Evolutionary conservation across 1,140 invertebrate species (phyloP).

Genomic region (Bombus haemorrhoidalis): DNA sequence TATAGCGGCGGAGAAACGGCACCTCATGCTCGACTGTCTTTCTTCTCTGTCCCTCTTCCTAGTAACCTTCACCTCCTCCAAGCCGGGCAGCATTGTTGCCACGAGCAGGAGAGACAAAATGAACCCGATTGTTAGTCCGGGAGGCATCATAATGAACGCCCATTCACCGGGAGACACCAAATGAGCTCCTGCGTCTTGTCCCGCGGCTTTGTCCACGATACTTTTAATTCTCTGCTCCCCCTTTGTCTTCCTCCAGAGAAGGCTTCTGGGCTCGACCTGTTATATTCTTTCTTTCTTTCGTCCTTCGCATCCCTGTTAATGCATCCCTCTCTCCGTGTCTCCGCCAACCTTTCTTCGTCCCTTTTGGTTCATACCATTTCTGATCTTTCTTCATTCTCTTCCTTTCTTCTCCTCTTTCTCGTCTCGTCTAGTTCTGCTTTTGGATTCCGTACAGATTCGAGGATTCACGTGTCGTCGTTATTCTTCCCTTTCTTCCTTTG

Average conservation of each 20-base stretch:
- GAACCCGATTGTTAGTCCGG: conserved; percentile 78
- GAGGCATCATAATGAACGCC: conserved; percentile 78
- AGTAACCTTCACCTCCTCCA: conserved; percentile 49
- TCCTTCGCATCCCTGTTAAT: conserved; percentile 27
- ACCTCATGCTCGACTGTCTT: background rate
- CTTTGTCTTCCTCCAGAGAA: conserved; percentile 63
- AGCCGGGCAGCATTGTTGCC: conserved; percentile 73
- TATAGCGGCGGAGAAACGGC: conserved; percentile 21
- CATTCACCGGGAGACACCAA: conserved; percentile 79
- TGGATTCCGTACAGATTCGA: background rate
- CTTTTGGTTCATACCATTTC: background rate
- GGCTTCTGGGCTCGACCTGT: conserved; percentile 49
- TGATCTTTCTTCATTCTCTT: background rate
- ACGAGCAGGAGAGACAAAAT: conserved; percentile 79
- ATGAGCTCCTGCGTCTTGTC: conserved; percentile 80
- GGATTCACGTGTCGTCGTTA: background rate
- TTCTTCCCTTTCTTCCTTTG: background rate
- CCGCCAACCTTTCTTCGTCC: background rate
- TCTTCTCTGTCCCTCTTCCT: conserved; percentile 1
- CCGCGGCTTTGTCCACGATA: conserved; percentile 78
- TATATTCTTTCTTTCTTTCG: conserved; percentile 50
- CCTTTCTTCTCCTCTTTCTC: background rate
- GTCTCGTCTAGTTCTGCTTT: background rate
- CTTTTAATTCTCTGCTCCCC: conserved; percentile 79
- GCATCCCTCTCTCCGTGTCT: conserved; percentile 18